phyloP scores from a whole-genome alignment of 2,113 vertebrate species.

The Albula goreensis region DNA sequence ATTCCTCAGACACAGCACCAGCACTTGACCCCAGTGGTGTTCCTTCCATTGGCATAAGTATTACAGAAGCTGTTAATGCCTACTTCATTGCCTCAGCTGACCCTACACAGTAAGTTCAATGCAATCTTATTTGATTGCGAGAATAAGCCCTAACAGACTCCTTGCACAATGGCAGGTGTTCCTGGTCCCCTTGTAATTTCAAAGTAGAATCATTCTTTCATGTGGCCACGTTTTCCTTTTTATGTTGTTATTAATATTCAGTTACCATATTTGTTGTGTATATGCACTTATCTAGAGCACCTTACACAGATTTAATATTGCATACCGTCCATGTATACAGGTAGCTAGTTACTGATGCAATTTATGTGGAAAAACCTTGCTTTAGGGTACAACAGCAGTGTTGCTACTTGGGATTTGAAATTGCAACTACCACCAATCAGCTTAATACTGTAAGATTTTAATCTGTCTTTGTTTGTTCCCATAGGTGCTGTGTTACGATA shows the following conservation, averaged over 20 bases:
- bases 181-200: not conserved
- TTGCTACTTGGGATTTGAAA: no score
- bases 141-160: not conserved
- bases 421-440: no score
- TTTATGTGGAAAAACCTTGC: no score
- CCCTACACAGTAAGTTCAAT: conserved; percentile 89
- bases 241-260: conserved; percentile 44
- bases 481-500: conserved; percentile 96
- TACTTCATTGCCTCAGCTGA: conserved; percentile 97
- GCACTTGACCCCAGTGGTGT: no score
- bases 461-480: conserved; percentile 5
- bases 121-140: conserved; percentile 45
- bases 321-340: no score
- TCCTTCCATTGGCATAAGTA: conserved; percentile 90
- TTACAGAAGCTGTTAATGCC: conserved; percentile 95
- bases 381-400: no score
- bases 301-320: no score
- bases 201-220: not conserved
- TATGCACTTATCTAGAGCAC: no score
- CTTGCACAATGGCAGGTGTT: not conserved
- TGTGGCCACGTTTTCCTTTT: not conserved
- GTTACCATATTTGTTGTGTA: conserved; percentile 36
- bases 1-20: no score
- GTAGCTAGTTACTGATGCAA: no score
- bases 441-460: no score